Percentiles rank a stretch among this genome's conserved stretches.
Conservation (phyloP, 2,113 vertebrate genomes). For the Oxyura jamaicensis region DNA sequence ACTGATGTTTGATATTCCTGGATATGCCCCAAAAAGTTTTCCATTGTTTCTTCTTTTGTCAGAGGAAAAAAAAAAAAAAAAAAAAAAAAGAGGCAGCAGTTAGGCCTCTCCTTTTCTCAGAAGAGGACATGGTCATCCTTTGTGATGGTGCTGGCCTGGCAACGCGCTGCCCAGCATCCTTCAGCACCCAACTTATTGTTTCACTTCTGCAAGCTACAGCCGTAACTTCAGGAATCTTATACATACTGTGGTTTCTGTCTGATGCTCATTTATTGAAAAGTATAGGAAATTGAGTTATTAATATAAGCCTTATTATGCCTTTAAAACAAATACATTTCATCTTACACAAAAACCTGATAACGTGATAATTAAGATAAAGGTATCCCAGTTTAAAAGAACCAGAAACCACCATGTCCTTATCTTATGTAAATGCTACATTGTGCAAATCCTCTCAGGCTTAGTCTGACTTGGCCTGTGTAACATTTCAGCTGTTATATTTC, state of each 20-base stretch:
- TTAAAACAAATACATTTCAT: background rate
- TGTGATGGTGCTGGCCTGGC: background rate
- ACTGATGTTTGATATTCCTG: background rate
- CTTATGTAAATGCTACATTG: constrained; percentile 49
- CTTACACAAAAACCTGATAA: background rate
- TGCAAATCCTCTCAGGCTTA: constrained; percentile 70
- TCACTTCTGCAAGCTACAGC: background rate
- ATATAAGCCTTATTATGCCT: background rate
- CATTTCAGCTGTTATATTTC: constrained; percentile 59
- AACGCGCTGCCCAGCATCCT: background rate
- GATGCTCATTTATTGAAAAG: background rate
- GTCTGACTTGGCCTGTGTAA: constrained; percentile 44
- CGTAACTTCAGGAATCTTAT: background rate
- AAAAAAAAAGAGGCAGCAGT: background rate
- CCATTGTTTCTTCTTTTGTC: background rate
- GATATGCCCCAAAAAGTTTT: background rate
- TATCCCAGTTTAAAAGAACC: constrained; percentile 58
- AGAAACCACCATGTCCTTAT: constrained; percentile 53
- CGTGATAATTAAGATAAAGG: constrained; percentile 9
- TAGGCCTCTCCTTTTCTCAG: background rate
- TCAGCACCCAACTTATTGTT: background rate
- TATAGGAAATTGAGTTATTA: background rate
- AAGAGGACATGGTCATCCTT: background rate
- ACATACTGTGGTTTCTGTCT: background rate
- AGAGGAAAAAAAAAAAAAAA: background rate